A percentile compares a stretch with the other conserved stretches of the same genome.
Conservation (phyloP, 2,113 vertebrate species). For the Osmerus mordax region DNA sequence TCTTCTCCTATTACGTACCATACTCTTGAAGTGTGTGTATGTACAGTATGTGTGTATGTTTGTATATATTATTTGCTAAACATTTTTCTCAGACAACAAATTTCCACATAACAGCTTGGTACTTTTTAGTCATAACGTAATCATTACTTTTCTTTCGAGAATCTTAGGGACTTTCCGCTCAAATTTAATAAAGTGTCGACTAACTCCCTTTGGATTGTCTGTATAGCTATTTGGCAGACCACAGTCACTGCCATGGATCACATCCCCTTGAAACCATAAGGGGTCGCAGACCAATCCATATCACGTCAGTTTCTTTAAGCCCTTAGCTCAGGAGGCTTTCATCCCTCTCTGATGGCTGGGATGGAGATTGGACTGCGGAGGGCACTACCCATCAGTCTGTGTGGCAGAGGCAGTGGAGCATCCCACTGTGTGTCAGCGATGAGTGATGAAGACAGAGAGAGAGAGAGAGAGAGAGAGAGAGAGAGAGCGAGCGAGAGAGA, state of each 20-base stretch:
- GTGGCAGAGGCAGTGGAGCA: conserved; percentile 11
- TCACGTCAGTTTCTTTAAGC: conserved; percentile 26
- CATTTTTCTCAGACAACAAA: too few relatives aligned
- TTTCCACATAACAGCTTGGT: too few relatives aligned
- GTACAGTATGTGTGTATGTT: too few relatives aligned
- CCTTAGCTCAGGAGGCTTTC: conserved; percentile 16
- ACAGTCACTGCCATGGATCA: conserved; percentile 13
- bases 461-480: conserved; percentile 1
- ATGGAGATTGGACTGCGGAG: conserved; percentile 27
- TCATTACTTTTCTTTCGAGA: too few relatives aligned
- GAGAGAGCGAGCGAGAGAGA: neutral
- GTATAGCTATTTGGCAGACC: too few relatives aligned
- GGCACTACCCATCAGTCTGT: conserved; percentile 42
- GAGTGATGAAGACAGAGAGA: conserved; percentile 14
- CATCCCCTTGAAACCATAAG: conserved; percentile 50
- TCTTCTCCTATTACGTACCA: too few relatives aligned
- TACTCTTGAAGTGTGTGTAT: too few relatives aligned
- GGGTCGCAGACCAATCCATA: conserved; percentile 26
- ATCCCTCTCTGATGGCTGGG: conserved; percentile 24
- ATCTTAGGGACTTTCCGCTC: too few relatives aligned
- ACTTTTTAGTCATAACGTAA: too few relatives aligned
- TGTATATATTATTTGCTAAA: too few relatives aligned
- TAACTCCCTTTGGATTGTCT: too few relatives aligned
- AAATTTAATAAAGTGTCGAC: too few relatives aligned
- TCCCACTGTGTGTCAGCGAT: conserved; percentile 14